Conservation (phyloP, 1,140 invertebrate genomes). For the Ceratoteleas bidentatus region DNA sequence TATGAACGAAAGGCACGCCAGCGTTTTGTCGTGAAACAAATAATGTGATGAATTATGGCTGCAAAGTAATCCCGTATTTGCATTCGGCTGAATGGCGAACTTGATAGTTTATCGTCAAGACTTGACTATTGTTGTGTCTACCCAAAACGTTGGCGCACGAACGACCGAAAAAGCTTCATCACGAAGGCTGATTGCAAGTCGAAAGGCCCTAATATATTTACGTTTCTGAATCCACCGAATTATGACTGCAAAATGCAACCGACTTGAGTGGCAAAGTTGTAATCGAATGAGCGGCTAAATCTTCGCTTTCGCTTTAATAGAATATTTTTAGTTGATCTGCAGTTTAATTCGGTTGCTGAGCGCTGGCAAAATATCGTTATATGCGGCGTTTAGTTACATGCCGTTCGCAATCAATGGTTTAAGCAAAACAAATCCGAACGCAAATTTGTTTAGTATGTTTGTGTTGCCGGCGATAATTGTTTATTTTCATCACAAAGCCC, state of each 20-base stretch:
- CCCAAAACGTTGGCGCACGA: too few species aligned
- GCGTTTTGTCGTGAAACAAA: conserved; percentile 22
- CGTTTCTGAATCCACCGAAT: conserved; percentile 4
- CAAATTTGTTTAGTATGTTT: conserved; percentile 3
- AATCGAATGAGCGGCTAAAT: conserved; percentile 32
- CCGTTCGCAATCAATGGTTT: conserved; percentile 10
- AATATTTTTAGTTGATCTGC: conserved; percentile 34
- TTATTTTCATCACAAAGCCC: too few species aligned
- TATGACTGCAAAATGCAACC: conserved; percentile 11
- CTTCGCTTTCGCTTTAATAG: conserved; percentile 18
- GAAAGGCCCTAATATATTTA: background rate
- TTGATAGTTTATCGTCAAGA: background rate
- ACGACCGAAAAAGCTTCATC: background rate
- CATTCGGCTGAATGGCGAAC: conserved; percentile 2
- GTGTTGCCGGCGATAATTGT: too few species aligned
- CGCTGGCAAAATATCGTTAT: conserved; percentile 16
- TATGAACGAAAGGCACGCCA: conserved; percentile 21
- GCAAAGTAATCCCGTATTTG: conserved; percentile 2
- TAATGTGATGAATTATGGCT: conserved; percentile 32
- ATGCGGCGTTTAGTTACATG: conserved; percentile 6
- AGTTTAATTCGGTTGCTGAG: conserved; percentile 25
- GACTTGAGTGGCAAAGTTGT: conserved; percentile 32
- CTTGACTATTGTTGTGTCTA: background rate
- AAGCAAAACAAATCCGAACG: conserved; percentile 13
- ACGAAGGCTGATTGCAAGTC: background rate